A percentile compares a stretch with the other conserved stretches of the same genome.
Conservation (phyloP, 2,113 vertebrate genomes). For the Lamprologus tigripictilis region DNA sequence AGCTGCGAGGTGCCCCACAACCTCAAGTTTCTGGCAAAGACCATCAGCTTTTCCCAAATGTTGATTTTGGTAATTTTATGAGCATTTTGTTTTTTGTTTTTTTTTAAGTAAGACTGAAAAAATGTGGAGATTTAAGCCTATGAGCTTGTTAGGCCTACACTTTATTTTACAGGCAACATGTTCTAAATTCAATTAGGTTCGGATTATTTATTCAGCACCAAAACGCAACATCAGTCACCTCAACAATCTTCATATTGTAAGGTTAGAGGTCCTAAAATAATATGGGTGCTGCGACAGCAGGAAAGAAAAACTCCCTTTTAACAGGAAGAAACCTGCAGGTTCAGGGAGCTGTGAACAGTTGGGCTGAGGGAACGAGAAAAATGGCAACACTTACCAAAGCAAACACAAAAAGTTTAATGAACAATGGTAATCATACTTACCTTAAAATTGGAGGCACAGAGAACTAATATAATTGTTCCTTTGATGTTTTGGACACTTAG, state of each 20-base stretch:
- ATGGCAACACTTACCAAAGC: background rate
- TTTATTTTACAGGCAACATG: background rate
- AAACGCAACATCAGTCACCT: background rate
- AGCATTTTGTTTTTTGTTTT: background rate
- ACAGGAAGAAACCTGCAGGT: background rate
- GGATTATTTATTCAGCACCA: background rate
- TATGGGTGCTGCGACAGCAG: background rate
- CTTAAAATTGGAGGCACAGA: background rate
- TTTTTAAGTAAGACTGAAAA: background rate
- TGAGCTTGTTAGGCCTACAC: background rate
- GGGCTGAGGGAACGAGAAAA: background rate
- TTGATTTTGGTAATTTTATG: background rate
- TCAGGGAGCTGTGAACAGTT: background rate
- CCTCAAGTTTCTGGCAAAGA: background rate
- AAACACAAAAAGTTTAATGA: background rate
- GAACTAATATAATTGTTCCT: background rate
- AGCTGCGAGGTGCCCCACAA: background rate
- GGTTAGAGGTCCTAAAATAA: background rate
- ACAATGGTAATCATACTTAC: background rate
- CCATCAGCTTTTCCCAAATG: background rate
- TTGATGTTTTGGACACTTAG: background rate
- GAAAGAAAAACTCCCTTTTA: background rate
- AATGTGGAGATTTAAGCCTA: background rate
- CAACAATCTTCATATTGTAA: background rate
- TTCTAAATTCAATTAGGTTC: background rate